phyloP scores from a whole-genome alignment of 2,113 vertebrate species.

The Chaetodon auriga region DNA sequence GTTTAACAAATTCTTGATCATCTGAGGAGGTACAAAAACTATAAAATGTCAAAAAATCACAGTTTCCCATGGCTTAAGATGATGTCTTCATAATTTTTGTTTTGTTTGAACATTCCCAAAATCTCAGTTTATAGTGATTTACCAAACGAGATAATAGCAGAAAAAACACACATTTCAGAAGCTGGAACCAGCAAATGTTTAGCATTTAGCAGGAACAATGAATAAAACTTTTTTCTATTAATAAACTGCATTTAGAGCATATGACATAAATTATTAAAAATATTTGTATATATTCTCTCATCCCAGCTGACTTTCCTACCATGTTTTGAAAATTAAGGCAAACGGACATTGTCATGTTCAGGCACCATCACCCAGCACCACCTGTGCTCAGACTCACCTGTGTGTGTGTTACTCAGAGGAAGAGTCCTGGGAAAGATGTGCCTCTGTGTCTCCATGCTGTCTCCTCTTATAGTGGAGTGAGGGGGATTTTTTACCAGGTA shows the following conservation, averaged over 20 bases:
- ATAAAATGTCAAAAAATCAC: too few relatives aligned
- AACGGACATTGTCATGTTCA: background rate
- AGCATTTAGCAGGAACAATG: background rate
- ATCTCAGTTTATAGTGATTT: background rate
- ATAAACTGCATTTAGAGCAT: background rate
- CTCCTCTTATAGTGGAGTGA: conserved; percentile 76
- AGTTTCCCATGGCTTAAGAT: too few relatives aligned
- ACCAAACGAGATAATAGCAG: background rate
- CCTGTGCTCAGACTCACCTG: conserved; percentile 66
- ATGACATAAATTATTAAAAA: background rate
- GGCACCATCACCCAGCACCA: background rate
- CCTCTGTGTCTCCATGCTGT: conserved; percentile 64
- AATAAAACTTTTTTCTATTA: background rate
- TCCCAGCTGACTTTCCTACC: background rate
- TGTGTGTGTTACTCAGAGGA: conserved; percentile 46
- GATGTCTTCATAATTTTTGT: background rate
- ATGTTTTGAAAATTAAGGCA: background rate
- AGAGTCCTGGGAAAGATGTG: conserved; percentile 53
- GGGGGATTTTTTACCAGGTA: conserved; percentile 59
- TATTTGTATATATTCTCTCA: background rate
- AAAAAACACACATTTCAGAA: background rate
- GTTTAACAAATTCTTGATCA: too few relatives aligned
- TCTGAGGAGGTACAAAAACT: too few relatives aligned
- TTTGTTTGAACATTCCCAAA: background rate
- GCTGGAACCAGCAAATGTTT: background rate